phyloP scores from a whole-genome alignment of 2,888 invertebrate genomes.

The Leptinotarsa tumamoca region DNA sequence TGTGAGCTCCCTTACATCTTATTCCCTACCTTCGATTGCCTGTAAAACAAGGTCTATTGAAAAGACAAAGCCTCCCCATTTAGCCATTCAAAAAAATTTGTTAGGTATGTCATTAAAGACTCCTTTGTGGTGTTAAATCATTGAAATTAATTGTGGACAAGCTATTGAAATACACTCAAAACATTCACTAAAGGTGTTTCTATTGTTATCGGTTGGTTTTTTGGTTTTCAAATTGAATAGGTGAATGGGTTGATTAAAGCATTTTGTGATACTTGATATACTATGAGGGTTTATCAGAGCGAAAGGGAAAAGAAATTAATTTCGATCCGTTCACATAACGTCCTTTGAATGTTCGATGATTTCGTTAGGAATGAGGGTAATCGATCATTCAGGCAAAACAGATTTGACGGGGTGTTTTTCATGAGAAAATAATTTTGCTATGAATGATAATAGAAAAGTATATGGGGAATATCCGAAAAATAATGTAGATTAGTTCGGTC shows the following conservation, averaged over 20 bases:
- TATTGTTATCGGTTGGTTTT: conserved; percentile 25
- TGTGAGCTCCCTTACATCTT: background rate
- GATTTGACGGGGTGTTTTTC: too few species aligned
- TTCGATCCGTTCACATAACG: background rate
- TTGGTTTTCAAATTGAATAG: conserved; percentile 29
- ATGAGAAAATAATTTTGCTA: too few species aligned
- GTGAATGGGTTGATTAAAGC: conserved; percentile 39
- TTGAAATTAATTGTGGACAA: conserved; percentile 49
- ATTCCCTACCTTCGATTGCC: conserved; percentile 3
- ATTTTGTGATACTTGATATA: conserved; percentile 42
- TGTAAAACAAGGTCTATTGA: conserved; percentile 10
- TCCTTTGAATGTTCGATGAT: background rate
- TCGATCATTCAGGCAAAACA: too few species aligned
- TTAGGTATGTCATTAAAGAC: conserved; percentile 53
- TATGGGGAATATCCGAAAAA: too few species aligned
- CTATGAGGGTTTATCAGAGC: conserved; percentile 27
- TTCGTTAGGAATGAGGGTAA: too few species aligned
- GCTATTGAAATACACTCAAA: conserved; percentile 54
- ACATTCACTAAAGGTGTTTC: conserved; percentile 44
- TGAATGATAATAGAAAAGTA: too few species aligned
- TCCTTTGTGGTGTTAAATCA: conserved; percentile 54
- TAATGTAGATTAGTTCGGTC: too few species aligned
- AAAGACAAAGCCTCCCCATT: conserved; percentile 19
- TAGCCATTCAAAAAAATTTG: conserved; percentile 29
- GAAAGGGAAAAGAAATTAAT: background rate